Percentiles rank a stretch among this genome's conserved stretches.
These are phyloP conservation scores for Agrypnus murinus DNA, from an alignment of 2,888 invertebrate genomes.

Conservation along the genomic window DNA sequence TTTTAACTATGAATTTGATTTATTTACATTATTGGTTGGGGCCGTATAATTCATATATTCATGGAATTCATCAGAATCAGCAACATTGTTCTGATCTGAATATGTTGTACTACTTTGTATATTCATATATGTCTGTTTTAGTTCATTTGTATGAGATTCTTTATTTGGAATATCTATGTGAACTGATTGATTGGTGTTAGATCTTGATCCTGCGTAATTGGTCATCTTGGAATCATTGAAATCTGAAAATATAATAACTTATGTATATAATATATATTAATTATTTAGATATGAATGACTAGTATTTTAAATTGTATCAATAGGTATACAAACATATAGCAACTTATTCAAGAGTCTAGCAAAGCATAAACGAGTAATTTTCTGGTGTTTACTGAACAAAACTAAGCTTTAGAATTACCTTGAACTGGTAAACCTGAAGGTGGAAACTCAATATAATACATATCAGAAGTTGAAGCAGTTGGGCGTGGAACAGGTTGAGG, in stretches of 20 bases:
- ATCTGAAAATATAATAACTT: constrained; percentile 16
- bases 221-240: constrained; percentile 7
- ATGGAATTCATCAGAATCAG: constrained; percentile 54
- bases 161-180: constrained; percentile 18
- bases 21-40: constrained; percentile 44
- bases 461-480: constrained; percentile 62
- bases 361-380: no score
- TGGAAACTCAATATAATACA: constrained; percentile 74
- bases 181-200: constrained; percentile 5
- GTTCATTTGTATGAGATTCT: constrained; percentile 34
- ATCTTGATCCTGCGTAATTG: background rate
- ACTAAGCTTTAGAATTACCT: no score
- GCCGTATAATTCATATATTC: constrained; percentile 66
- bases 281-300: no score
- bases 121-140: constrained; percentile 62
- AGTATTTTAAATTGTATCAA: no score
- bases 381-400: no score
- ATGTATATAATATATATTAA: no score
- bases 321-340: no score
- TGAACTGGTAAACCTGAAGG: constrained; percentile 73
- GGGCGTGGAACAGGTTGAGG: constrained; percentile 64
- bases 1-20: constrained; percentile 28
- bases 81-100: background rate
- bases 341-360: background rate
- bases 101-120: constrained; percentile 46